phyloP scores from a whole-genome alignment of 2,113 vertebrate species.

The Odobenus rosmarus region DNA sequence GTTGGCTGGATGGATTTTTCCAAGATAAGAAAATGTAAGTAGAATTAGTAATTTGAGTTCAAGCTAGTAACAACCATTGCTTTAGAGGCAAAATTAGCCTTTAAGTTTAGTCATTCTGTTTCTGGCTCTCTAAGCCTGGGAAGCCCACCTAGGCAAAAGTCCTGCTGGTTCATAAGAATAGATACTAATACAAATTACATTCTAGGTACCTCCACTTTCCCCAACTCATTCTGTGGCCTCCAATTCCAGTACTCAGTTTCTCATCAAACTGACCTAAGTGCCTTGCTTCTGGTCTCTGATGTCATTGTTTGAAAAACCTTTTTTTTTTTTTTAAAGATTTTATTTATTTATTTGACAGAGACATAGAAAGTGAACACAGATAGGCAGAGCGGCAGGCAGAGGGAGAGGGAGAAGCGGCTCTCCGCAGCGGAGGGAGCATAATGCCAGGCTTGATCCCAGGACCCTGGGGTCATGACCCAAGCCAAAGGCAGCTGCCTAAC shows the following conservation, averaged over 20 bases:
- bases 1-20: not conserved
- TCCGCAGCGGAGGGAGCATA: too few relatives aligned
- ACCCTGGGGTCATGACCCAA: too few relatives aligned
- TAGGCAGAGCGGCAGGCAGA: too few relatives aligned
- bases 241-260: not conserved
- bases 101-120: not conserved
- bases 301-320: not conserved
- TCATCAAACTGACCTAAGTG: not conserved
- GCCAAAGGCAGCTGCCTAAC: too few relatives aligned
- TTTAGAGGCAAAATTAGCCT: not conserved
- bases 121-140: not conserved
- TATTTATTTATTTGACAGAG: too few relatives aligned
- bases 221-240: not conserved
- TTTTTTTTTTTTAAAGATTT: not conserved
- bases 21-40: not conserved
- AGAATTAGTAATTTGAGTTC: constrained; percentile 5
- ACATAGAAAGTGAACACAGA: too few relatives aligned
- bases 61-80: not conserved
- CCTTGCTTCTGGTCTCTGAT: not conserved
- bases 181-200: not conserved
- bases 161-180: not conserved
- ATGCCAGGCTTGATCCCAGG: too few relatives aligned
- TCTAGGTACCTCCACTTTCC: not conserved
- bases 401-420: too few relatives aligned
- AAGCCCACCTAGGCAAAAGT: not conserved